Base-by-base conservation (phyloP, 2,113 vertebrate genomes). In the Zosterops lateralis region DNA sequence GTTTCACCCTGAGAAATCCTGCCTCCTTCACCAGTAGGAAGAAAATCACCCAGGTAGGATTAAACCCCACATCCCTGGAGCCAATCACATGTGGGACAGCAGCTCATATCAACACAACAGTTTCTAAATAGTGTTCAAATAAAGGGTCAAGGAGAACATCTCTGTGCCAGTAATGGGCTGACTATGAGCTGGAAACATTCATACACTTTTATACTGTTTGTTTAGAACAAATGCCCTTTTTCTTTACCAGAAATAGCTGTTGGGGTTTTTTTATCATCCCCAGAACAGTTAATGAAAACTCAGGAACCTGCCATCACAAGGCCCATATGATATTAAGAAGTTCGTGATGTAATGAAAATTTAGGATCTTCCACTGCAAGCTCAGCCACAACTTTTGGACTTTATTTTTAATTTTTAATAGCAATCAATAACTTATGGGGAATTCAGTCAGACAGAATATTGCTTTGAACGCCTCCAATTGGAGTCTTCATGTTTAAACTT, bases 81-180 rank as follows among this genome's bases (percentile, higher is more conserved):
- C 26, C 31, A 61, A 22, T 26, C 19, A 44, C 0, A 0, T 20
- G 42, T 7, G 5, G 42, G 34, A 34, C n/a, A 50, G 20, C 34
- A 13, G 14, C 1, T 28, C 13, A 5, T 4, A 45, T 5, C 45
- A 34, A 17, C 26, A 40, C 17, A 53, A 6, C 0, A 1, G 4
- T n/a, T 74, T 57, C 25, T 22, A 40, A 81, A 56, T 0, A 45
- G 20, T 20, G 8, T 16, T 60, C 66, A 44, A 45, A 62, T 29
- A 32, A 28, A 50, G 16, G 21, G 5, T n/a, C 20, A 47, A n/a
- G 56, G 38, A 56, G 21, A 85, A 61, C 40, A 26, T 5, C 9
- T 58, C n/a, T 31, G 12, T 34, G n/a, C 22, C 36, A 45, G 31
- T 19, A 51, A 68, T 0, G 7, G 14, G 11, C 29, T 58, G 32